Conservation (phyloP, 1,140 invertebrate species). For the Aphaenogaster floridana region DNA sequence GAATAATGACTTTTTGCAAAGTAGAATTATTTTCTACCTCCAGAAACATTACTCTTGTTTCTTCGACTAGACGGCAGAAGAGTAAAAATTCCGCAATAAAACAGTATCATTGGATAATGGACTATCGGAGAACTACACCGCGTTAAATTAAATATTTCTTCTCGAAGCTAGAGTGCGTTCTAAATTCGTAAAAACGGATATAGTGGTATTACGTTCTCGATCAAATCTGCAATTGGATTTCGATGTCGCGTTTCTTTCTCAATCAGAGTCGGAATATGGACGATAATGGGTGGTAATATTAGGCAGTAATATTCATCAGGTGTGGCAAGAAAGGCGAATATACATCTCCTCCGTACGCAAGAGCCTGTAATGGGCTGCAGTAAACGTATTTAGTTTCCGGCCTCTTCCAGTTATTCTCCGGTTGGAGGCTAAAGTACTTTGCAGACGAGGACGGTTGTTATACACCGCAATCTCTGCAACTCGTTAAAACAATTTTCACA, state of each 20-base stretch:
- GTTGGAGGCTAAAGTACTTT: constrained; percentile 50
- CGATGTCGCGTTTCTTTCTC: neutral
- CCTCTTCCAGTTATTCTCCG: constrained; percentile 52
- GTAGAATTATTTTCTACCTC: neutral
- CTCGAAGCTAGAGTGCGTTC: neutral
- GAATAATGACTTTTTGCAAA: neutral
- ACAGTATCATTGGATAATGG: neutral
- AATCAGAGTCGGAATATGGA: neutral
- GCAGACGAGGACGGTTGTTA: constrained; percentile 52
- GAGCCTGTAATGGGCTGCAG: constrained; percentile 35
- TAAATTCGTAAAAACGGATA: constrained; percentile 15
- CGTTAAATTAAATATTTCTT: constrained; percentile 23
- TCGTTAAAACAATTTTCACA: constrained; percentile 69
- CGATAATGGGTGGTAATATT: constrained; percentile 14
- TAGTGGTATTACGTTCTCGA: neutral
- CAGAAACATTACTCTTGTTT: neutral
- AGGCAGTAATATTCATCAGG: constrained; percentile 32
- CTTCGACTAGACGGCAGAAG: neutral
- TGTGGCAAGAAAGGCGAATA: neutral
- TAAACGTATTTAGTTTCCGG: constrained; percentile 69
- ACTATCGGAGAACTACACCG: neutral
- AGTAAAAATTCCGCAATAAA: neutral
- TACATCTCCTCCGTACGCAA: neutral
- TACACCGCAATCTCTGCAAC: constrained; percentile 62
- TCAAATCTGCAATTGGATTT: constrained; percentile 26